Conservation (phyloP, 2,113 vertebrate species). For the Phrynosoma platyrhinos region DNA sequence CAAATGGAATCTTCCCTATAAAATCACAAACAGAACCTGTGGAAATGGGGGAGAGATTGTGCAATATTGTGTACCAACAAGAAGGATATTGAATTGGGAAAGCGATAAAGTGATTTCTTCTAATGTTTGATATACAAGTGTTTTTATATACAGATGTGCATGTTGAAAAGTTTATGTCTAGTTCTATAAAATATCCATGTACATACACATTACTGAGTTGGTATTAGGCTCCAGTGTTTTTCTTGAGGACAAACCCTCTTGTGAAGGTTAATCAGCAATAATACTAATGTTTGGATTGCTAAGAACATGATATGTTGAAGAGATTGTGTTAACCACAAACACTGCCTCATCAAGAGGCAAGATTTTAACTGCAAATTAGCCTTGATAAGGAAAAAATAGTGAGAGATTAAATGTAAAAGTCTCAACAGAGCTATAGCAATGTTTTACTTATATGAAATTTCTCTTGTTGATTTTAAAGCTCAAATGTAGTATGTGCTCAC, state of each 20-base stretch:
- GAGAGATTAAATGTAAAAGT: background rate
- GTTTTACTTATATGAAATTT: background rate
- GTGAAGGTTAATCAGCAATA: constrained; percentile 2
- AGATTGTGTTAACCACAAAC: background rate
- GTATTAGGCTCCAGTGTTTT: background rate
- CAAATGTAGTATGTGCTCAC: background rate
- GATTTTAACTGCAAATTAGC: background rate
- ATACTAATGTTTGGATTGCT: background rate
- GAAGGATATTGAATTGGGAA: background rate
- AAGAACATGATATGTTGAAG: background rate
- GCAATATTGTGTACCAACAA: background rate
- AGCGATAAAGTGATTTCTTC: background rate
- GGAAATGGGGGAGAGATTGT: background rate
- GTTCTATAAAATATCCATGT: background rate
- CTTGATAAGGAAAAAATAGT: background rate
- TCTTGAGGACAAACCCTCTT: background rate
- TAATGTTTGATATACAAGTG: background rate
- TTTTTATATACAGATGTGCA: background rate
- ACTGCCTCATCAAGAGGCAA: background rate
- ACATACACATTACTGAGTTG: background rate
- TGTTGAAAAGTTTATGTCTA: background rate
- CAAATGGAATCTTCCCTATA: background rate
- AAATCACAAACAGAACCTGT: background rate
- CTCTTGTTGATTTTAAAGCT: background rate
- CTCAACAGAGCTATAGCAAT: background rate